A percentile compares a stretch with the other conserved stretches of the same genome.
Conservation (phyloP, 1,140 invertebrate species). For the Euglossa dilemma region DNA sequence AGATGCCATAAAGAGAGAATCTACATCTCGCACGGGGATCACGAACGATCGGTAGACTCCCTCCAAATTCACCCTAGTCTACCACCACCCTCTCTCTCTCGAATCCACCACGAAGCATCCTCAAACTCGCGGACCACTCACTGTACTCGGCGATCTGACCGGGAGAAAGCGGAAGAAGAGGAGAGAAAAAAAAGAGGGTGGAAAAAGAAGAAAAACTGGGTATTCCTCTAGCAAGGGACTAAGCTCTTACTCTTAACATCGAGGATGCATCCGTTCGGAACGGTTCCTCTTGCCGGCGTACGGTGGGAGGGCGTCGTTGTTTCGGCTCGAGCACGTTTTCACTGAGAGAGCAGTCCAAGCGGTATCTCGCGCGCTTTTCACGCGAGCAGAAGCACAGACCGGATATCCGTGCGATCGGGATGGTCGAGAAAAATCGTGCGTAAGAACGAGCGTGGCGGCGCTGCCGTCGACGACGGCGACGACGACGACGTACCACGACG, state of each 20-base stretch:
- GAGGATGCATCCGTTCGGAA: conserved; percentile 10
- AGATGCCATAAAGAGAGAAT: not conserved
- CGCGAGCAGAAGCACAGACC: not conserved
- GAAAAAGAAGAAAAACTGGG: not conserved
- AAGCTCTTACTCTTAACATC: conserved; percentile 36
- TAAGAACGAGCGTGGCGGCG: conserved; percentile 62
- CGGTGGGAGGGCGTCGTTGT: not conserved
- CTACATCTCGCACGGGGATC: not conserved
- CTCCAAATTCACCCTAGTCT: not conserved
- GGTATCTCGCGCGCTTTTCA: not conserved
- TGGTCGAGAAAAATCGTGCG: conserved; percentile 35
- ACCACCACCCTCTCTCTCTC: not conserved
- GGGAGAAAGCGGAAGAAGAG: not conserved
- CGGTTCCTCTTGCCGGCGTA: not conserved
- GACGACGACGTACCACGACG: conserved; percentile 57
- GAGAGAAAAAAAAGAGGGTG: not conserved
- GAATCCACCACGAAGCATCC: not conserved
- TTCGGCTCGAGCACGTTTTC: conserved; percentile 21
- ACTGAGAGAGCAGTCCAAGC: not conserved
- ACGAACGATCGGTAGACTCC: not conserved
- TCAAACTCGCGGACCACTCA: not conserved
- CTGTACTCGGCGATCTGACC: not conserved
- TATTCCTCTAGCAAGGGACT: not conserved
- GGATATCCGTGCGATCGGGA: conserved; percentile 15
- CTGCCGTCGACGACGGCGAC: conserved; percentile 69